These are phyloP conservation scores for Zaprionus ornatus DNA, from an alignment of 1,140 invertebrate species.

Conservation along the genomic window DNA sequence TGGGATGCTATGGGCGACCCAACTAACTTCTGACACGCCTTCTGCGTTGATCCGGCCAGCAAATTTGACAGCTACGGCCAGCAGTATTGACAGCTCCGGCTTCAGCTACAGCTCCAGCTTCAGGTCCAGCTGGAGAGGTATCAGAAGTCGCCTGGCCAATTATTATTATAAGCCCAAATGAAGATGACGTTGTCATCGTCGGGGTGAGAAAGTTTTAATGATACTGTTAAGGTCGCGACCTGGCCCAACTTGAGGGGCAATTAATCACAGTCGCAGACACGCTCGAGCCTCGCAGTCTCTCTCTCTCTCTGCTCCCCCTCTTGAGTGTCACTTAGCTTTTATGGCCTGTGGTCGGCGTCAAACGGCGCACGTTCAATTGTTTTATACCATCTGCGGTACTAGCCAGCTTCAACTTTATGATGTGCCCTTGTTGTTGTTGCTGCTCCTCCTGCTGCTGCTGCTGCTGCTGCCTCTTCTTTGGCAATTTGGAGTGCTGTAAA, in stretches of 20 bases:
- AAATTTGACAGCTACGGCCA: conserved; percentile 40
- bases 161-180: conserved; percentile 81
- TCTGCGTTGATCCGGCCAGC: conserved; percentile 19
- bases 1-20: background rate
- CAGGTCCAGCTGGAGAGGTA: background rate
- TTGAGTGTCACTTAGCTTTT: conserved; percentile 79
- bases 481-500: conserved; percentile 61
- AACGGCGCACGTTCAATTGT: conserved; percentile 72
- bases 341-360: conserved; percentile 41
- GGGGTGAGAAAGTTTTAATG: conserved; percentile 69
- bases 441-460: conserved; percentile 37
- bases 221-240: conserved; percentile 57
- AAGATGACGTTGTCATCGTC: conserved; percentile 71
- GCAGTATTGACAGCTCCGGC: conserved; percentile 55
- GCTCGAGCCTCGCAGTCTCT: background rate
- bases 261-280: conserved; percentile 67
- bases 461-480: conserved; percentile 35
- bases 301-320: background rate
- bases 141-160: conserved; percentile 57
- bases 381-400: conserved; percentile 67
- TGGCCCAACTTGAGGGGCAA: conserved; percentile 57
- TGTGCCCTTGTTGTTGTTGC: conserved; percentile 40
- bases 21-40: conserved; percentile 50
- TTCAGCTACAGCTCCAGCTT: background rate
- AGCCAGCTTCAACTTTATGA: background rate